Evolutionary conservation across 2,888 invertebrate species (phyloP).

Genomic region (Callyntrura guangdongensis): DNA sequence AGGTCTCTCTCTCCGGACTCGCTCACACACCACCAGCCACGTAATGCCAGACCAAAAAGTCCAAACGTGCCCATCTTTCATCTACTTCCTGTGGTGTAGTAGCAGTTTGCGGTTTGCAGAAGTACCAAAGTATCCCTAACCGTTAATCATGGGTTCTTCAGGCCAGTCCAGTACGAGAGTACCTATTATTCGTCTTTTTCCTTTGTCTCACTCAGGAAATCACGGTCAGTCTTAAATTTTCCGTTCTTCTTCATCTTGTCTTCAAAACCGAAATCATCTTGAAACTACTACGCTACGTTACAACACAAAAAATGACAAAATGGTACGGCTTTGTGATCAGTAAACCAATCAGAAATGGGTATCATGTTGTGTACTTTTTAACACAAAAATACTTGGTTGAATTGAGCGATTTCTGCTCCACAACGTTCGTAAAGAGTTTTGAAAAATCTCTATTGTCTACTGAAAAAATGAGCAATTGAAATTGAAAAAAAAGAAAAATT

Average conservation of each 20-base stretch:
- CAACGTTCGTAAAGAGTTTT: not conserved
- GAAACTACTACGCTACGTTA: no score
- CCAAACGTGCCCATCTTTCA: not conserved
- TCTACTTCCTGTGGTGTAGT: not conserved
- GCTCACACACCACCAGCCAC: not conserved
- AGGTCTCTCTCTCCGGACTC: constrained; percentile 3
- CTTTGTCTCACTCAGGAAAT: not conserved
- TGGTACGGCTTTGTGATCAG: no score
- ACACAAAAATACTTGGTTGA: no score
- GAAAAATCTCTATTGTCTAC: not conserved
- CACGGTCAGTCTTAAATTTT: constrained; percentile 57
- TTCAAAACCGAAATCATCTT: not conserved
- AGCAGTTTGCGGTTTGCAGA: no score
- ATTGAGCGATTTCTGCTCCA: constrained; percentile 23
- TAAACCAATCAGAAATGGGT: no score
- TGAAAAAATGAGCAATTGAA: constrained; percentile 4
- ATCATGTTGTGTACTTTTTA: no score
- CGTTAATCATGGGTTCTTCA: no score
- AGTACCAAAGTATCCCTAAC: no score
- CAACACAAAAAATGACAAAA: no score
- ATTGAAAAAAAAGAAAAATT: not conserved
- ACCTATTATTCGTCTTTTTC: not conserved
- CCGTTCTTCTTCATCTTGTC: not conserved
- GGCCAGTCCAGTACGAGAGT: not conserved
- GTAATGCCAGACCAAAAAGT: not conserved